Evolutionary conservation across 2,113 vertebrate species (phyloP), one percentile per base, ranked within the genome.

Genomic region (Sebastes schlegelii): DNA sequence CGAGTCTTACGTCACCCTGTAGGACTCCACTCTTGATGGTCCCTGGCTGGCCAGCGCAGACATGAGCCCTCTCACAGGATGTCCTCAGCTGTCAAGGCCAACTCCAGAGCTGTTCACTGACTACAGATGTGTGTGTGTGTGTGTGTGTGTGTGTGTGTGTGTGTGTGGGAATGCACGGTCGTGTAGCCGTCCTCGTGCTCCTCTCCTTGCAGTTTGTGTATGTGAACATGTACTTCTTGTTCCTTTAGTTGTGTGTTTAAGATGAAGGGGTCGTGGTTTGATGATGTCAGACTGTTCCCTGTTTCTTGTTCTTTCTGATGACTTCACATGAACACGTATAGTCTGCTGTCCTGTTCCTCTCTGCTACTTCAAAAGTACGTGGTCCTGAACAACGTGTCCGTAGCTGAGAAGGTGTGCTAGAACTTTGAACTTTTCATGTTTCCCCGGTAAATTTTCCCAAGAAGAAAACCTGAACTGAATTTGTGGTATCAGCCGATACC

Each of bases 21-120:
- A 69, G 76, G 82, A 74, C 66, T 81, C 43, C n/a, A 34, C 69
- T 66, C 63, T 14, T 23, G 48, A 86, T 74, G 5, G 43, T 58
- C 62, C 43, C 42, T 42, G 66, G 62, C 76, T 79, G 34, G 79
- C 75, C 86, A 65, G 75, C 4, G 1, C 63, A 79, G 80, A 71
- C 40, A 2, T 49, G 67, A 87, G 66, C 8, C 43, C 74, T 45
- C 74, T 85, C 54, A 66, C 70, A 76, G 40, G 63, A 83, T 26
- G 77, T 86, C 79, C 58, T 87, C 73, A 65, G 69, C 79, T 89
- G 79, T 90, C 43, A 89, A 69, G 77, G 77, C 42, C 55, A 16
- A 13, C 57, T 23, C 6, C 34, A 34, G 34, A 34, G 34, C 34
- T 34, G 0, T 65, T 54, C n/a, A 21, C 61, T 68, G 26, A 16